Base-by-base conservation (phyloP, 2,888 invertebrate species). In the Ectropis crepuscularia region DNA sequence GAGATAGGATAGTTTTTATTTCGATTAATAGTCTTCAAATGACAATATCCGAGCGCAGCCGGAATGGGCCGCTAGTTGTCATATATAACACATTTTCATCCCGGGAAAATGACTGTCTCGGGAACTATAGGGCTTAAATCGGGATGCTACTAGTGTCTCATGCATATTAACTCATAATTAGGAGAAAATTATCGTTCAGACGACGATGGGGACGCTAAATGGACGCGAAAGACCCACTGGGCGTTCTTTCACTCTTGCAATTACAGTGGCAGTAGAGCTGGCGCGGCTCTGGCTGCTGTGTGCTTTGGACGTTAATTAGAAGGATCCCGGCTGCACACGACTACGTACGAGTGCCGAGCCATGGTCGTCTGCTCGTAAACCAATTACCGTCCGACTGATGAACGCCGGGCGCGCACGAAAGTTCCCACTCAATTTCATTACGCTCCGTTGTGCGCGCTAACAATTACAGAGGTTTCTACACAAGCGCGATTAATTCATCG, bases 341-440 rank as follows among this genome's bases (percentile, higher is more conserved):
- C 80, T 59, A 81, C 69, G 57, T 65, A 68, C 65, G 46, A 49
- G 43, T 42, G 39, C 58, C 81, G 79, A 79, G 78, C 81, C 82
- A 72, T 80, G 82, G 77, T 80, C 76, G 78, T 74, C 73, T 79
- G 77, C 79, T 81, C 78, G 82, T 83, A 76, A 85, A 87, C 90
- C 90, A 92, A 90, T 90, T 91, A 90, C 85, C 85, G 86, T 81
- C 75, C 77, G 77, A 75, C 83, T 83, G 87, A 89, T 88, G 87
- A 86, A 86, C 85, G 84, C 74, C 72, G 80, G 82, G 79, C 82
- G 83, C 81, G 84, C 83, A 82, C 82, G 83, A 85, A 85, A 87
- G 83, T 85, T 85, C 84, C 79, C 85, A 86, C 82, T 86, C 82
- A 80, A 82, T 86, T 85, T 80, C 79, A 87, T 84, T 85, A 86